phyloP scores from a whole-genome alignment of 2,888 invertebrate species.

The Volucella inflata region DNA sequence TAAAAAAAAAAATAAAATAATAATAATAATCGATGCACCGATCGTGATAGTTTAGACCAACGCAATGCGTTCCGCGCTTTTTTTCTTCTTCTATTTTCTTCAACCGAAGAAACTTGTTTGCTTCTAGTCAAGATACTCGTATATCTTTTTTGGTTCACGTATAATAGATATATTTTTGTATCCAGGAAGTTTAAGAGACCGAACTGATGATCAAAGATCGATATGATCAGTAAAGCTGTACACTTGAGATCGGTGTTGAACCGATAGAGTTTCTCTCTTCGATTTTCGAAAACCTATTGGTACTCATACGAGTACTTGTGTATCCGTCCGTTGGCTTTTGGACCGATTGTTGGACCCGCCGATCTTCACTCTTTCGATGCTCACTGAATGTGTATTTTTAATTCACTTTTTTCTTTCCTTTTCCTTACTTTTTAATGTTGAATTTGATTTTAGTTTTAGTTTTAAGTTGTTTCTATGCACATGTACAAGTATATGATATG shows the following conservation, averaged over 20 bases:
- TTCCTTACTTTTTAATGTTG: too few species aligned
- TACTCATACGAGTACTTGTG: slow-evolving; percentile 71
- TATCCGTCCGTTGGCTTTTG: slow-evolving; percentile 73
- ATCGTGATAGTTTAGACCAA: slow-evolving; percentile 58
- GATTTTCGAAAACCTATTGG: slow-evolving; percentile 52
- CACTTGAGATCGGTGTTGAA: slow-evolving; percentile 17
- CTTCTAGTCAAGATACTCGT: slow-evolving; percentile 18
- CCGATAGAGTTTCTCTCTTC: slow-evolving; percentile 41
- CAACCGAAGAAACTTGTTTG: slow-evolving; percentile 56
- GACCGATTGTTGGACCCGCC: slow-evolving; percentile 51
- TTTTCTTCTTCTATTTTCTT: slow-evolving; percentile 22
- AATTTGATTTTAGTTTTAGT: neutral
- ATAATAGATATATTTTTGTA: slow-evolving; percentile 56
- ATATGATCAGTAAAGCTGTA: slow-evolving; percentile 55
- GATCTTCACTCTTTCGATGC: slow-evolving; percentile 68
- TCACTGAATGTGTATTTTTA: slow-evolving; percentile 75
- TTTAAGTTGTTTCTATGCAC: slow-evolving; percentile 56
- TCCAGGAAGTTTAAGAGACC: slow-evolving; percentile 67
- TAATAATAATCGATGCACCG: slow-evolving; percentile 10
- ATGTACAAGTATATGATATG: slow-evolving; percentile 38
- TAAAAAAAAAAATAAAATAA: slow-evolving; percentile 6
- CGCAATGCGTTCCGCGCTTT: slow-evolving; percentile 68
- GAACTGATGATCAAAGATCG: slow-evolving; percentile 68
- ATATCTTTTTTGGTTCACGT: slow-evolving; percentile 46
- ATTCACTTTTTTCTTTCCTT: slow-evolving; percentile 50